These are phyloP conservation scores for Nymphicus hollandicus DNA, from an alignment of 2,113 vertebrate species.

Conservation along the genomic window DNA sequence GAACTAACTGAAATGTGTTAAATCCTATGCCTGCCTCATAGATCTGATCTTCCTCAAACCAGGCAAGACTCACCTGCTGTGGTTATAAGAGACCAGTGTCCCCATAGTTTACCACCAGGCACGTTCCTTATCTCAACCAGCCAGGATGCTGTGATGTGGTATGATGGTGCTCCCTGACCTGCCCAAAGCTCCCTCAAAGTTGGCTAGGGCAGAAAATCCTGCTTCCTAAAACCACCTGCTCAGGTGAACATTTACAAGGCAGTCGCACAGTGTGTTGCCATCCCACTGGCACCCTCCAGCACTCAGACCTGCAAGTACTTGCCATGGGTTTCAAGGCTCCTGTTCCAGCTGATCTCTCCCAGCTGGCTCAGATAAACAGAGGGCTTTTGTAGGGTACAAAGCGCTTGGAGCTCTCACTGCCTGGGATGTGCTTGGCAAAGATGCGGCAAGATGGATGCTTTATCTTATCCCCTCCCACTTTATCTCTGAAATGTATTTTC, in stretches of 20 bases:
- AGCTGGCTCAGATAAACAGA: not conserved
- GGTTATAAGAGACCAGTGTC: not conserved
- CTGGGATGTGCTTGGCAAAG: not conserved
- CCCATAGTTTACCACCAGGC: fast-evolving
- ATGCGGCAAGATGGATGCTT: not conserved
- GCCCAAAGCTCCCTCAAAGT: not conserved
- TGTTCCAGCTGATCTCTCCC: not conserved
- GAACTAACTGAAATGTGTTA: not conserved
- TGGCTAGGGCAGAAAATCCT: not conserved
- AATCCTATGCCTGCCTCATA: fast-evolving
- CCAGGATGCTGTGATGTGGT: not conserved
- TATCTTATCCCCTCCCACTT: fast-evolving
- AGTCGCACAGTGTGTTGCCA: fast-evolving
- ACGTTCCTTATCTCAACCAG: not conserved
- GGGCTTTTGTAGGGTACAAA: not conserved
- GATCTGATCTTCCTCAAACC: not conserved
- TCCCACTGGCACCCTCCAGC: not conserved
- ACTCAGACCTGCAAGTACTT: not conserved
- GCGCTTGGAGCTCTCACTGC: not conserved
- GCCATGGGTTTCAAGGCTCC: not conserved
- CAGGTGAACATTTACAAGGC: not conserved
- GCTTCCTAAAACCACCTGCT: not conserved
- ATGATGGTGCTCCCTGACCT: not conserved
- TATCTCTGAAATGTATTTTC: not conserved
- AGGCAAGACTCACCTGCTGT: not conserved